These are phyloP conservation scores for Sciurus niger DNA, from an alignment of 2,113 vertebrate genomes.

Conservation along the genomic window DNA sequence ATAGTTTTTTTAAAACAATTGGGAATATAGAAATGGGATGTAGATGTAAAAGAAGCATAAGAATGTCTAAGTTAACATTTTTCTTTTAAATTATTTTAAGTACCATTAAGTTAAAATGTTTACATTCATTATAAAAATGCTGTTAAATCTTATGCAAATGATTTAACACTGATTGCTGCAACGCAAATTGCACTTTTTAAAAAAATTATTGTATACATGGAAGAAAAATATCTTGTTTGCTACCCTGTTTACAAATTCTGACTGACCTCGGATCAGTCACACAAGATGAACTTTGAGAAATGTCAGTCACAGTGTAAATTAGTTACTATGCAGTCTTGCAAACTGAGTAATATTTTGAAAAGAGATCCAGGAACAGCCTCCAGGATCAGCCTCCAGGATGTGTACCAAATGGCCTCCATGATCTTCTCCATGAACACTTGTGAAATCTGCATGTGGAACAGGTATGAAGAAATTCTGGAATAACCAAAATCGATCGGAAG, in stretches of 20 bases:
- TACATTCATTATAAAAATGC: slow-evolving; percentile 93
- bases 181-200: slow-evolving; percentile 93
- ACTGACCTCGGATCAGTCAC: slow-evolving; percentile 86
- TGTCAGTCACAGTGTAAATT: slow-evolving; percentile 88
- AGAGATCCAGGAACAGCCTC: slow-evolving; percentile 72
- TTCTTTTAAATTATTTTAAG: slow-evolving; percentile 94
- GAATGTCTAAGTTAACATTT: slow-evolving; percentile 90
- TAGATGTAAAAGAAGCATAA: slow-evolving; percentile 86
- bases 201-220: slow-evolving; percentile 91
- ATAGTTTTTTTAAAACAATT: slow-evolving; percentile 85
- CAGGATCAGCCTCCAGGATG: slow-evolving; percentile 71
- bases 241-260: slow-evolving; percentile 96
- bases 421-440: slow-evolving; percentile 80
- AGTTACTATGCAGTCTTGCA: slow-evolving; percentile 82
- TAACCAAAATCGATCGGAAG: slow-evolving; percentile 63
- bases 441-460: slow-evolving; percentile 69
- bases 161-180: slow-evolving; percentile 96
- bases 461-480: slow-evolving; percentile 80
- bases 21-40: slow-evolving; percentile 87
- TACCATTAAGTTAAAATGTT: slow-evolving; percentile 95
- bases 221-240: slow-evolving; percentile 92
- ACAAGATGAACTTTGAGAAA: slow-evolving; percentile 90
- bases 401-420: slow-evolving; percentile 82
- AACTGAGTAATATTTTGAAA: slow-evolving; percentile 82
- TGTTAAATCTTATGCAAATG: slow-evolving; percentile 93